These are phyloP conservation scores for Cosmorhoe ocellata DNA, from an alignment of 2,888 invertebrate genomes.

Conservation along the genomic window DNA sequence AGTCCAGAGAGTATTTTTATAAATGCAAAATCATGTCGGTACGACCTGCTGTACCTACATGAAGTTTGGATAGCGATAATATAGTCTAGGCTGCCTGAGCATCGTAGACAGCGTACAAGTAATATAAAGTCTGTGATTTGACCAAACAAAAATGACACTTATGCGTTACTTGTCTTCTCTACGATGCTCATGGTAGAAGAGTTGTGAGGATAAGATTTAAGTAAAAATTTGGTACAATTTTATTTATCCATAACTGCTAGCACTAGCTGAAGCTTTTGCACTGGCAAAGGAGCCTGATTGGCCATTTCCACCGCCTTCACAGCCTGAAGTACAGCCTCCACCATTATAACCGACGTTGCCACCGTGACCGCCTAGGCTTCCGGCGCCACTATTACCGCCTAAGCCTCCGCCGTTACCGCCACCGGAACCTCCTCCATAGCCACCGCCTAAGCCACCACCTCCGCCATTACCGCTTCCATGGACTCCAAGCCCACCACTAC, in stretches of 20 bases:
- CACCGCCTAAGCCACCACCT: not conserved
- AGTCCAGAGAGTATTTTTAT: too few species aligned
- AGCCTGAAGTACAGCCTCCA: not conserved
- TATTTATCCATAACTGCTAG: not conserved
- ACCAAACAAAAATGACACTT: too few species aligned
- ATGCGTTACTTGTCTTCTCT: too few species aligned
- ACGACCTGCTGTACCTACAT: too few species aligned
- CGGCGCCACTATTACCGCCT: not conserved
- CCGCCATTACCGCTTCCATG: not conserved
- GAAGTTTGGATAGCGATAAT: too few species aligned
- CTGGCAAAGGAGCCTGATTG: not conserved
- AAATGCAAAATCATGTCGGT: too few species aligned
- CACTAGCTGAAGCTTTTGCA: conserved; percentile 1
- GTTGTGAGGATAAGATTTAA: too few species aligned
- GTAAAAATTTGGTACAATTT: too few species aligned
- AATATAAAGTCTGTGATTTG: too few species aligned
- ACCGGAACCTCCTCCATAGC: conserved; percentile 32
- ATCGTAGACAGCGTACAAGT: too few species aligned
- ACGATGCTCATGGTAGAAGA: too few species aligned
- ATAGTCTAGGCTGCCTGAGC: too few species aligned
- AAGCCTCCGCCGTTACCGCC: conserved; percentile 16
- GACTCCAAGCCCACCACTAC: not conserved
- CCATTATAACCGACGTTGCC: not conserved
- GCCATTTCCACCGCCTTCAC: not conserved
- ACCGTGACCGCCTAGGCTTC: not conserved